Evolutionary conservation across 2,888 invertebrate species (phyloP), one percentile per base, ranked within the genome.

Genomic region (Nomada flava): DNA sequence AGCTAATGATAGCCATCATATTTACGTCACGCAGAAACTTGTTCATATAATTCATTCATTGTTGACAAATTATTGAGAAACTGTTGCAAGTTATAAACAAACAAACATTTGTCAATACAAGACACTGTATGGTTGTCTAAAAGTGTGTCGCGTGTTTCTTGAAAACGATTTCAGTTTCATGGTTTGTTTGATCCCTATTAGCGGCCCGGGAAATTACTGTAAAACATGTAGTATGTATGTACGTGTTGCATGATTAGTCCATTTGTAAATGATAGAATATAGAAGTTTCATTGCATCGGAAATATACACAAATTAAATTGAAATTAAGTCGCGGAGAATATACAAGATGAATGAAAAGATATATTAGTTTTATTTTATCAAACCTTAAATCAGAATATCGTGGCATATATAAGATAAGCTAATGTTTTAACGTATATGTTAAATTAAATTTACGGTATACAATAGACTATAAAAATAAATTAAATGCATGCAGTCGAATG

Each of bases 81-180:
- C n/a, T 60, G 65, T 47, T 1, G 0, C 44, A 23, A 11, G 42
- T 53, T 44, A 1, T 13, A 18, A 62, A 42, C 36, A 15, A 52
- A 60, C 47, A 11, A 36, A 36, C 36, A 68, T 68, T 59, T 57
- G 50, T 68, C 74, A 10, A 44, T 68, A 59, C 23, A 9, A 60
- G 67, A 59, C 50, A n/a, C 44, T 60, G 50, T 52, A 52, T 23
- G 10, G 20, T n/a, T 50, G 13, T 59, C 67, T 36, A 26, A 55
- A 50, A 59, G 20, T 18, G 36, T 36, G 23, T 59, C 23, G 23
- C 18, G 13, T 57, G 50, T 60, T 60, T 13, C 13, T 11, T 57
- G 44, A 65, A 65, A 23, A 65, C 20, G 29, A 13, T 55, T 23
- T 18, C 29, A 2, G n/a, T 52, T 36, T 52, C 20, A 23, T 76